A percentile compares a stretch with the other conserved stretches of the same genome.
Conservation (phyloP, 2,888 invertebrate genomes). For the Chymomyza procnemis region DNA sequence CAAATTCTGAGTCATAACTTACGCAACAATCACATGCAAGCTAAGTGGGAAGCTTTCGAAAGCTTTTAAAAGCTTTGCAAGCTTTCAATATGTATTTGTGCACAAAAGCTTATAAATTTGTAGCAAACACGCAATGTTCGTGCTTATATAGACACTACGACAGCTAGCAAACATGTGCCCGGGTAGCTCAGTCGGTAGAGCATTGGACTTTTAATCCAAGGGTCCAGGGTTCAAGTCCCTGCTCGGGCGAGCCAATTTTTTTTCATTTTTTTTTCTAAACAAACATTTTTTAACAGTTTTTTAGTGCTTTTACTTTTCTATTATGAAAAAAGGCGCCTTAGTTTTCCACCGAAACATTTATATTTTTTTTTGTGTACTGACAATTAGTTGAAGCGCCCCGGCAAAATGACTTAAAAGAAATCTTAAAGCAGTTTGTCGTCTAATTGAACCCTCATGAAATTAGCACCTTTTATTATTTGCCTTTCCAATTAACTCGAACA, state of each 20-base stretch:
- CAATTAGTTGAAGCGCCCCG: neutral
- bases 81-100: no score
- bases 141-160: neutral
- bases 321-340: neutral
- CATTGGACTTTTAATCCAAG: conserved; percentile 80
- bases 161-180: conserved; percentile 52
- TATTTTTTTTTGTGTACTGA: neutral
- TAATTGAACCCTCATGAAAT: conserved; percentile 77
- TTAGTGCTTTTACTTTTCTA: neutral
- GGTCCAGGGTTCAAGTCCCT: conserved; percentile 79
- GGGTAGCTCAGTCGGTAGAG: conserved; percentile 79
- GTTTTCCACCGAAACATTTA: neutral
- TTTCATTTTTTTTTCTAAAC: neutral
- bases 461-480: conserved; percentile 74
- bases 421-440: conserved; percentile 49
- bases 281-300: neutral
- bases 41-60: neutral
- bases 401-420: conserved; percentile 36
- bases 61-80: no score
- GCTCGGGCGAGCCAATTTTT: conserved; percentile 72
- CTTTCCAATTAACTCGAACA: conserved; percentile 61
- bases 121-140: neutral
- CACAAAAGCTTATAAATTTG: neutral
- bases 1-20: no score
- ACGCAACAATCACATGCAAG: no score